Evolutionary conservation across 2,888 invertebrate species (phyloP).

Genomic region (Gordius sp.): DNA sequence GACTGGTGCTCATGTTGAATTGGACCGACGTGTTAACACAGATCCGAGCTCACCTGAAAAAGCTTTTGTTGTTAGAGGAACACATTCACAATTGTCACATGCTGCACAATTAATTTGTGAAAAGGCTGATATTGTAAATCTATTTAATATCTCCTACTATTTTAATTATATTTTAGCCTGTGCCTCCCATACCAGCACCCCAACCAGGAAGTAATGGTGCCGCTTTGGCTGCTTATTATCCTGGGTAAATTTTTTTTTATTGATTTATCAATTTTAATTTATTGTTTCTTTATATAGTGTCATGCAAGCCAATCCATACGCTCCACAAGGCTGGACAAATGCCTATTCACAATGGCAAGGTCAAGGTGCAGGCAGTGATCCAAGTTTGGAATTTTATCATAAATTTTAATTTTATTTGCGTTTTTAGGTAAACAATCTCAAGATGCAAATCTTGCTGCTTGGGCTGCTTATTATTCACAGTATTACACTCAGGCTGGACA

Average conservation of each 20-base stretch:
- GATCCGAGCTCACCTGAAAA: slow-evolving; percentile 4
- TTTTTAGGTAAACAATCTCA: background rate
- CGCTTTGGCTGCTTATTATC: slow-evolving; percentile 1
- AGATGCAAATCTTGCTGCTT: slow-evolving; percentile 1
- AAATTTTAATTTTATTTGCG: background rate
- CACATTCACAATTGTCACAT: slow-evolving; percentile 3
- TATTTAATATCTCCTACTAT: slow-evolving; percentile 2
- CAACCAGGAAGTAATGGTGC: background rate
- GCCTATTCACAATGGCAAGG: slow-evolving; percentile 8
- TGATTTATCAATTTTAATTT: background rate
- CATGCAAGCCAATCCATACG: background rate
- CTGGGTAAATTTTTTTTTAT: background rate
- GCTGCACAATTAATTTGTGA: slow-evolving; percentile 9
- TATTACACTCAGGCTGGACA: background rate
- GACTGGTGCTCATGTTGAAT: slow-evolving; percentile 15
- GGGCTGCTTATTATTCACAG: slow-evolving; percentile 9
- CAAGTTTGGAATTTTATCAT: background rate
- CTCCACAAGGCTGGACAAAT: background rate
- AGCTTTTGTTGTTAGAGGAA: slow-evolving; percentile 10
- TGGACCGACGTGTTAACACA: background rate
- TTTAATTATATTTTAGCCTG: slow-evolving; percentile 1
- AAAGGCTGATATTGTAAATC: slow-evolving; percentile 15
- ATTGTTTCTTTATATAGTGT: background rate
- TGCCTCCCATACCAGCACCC: background rate
- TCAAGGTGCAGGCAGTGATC: background rate